Conservation (phyloP, 2,797 vertebrate species). For the Falco cherrug region DNA sequence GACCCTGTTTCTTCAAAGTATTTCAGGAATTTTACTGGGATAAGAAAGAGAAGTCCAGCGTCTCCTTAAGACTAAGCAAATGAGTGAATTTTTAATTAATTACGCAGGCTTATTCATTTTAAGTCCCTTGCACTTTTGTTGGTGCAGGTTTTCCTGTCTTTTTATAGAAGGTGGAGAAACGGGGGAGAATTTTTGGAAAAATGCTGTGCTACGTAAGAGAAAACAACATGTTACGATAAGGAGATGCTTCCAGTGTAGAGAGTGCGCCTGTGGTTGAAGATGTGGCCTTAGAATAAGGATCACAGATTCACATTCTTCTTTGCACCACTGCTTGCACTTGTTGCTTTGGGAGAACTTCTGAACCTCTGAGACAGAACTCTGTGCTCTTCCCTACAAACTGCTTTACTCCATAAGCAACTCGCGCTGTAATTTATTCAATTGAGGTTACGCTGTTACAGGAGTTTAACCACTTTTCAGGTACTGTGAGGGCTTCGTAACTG, state of each 20-base stretch:
- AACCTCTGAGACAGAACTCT: neutral
- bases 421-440: rapidly evolving
- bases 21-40: conserved; percentile 4
- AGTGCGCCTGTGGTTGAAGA: neutral
- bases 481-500: neutral
- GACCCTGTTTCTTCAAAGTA: neutral
- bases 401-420: neutral
- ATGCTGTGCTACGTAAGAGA: neutral
- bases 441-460: neutral
- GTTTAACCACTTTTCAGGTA: neutral
- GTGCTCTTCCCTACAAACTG: neutral
- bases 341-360: neutral
- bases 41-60: neutral
- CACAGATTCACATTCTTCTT: neutral
- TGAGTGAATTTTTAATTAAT: neutral
- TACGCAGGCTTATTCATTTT: neutral
- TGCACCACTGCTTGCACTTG: rapidly evolving
- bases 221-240: neutral
- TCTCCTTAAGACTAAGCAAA: neutral
- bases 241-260: neutral
- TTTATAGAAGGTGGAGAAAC: neutral
- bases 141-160: neutral
- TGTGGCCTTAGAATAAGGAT: neutral
- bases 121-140: neutral
- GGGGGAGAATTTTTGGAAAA: neutral